These are phyloP conservation scores for Drosophila subpulchrella DNA, from an alignment of 1,140 invertebrate genomes.

Conservation along the genomic window DNA sequence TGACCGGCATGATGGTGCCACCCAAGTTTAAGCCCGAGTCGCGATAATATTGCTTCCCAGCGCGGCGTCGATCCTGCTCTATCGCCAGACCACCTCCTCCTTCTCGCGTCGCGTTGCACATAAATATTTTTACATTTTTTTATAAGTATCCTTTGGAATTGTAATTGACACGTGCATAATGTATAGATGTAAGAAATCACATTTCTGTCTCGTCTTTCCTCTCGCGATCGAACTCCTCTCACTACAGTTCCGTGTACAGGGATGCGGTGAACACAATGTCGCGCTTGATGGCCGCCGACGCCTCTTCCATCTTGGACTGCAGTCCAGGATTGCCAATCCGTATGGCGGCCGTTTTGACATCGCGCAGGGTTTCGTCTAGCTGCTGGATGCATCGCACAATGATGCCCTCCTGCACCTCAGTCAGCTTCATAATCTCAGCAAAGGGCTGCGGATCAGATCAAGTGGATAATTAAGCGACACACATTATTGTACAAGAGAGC, in stretches of 20 bases:
- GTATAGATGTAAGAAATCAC: slow-evolving; percentile 59
- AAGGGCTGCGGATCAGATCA: slow-evolving; percentile 88
- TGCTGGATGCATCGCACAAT: slow-evolving; percentile 99
- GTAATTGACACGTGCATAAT: slow-evolving; percentile 71
- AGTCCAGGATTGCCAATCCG: slow-evolving; percentile 97
- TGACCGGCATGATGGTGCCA: slow-evolving; percentile 90
- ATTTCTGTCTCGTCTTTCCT: slow-evolving; percentile 17
- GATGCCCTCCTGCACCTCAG: slow-evolving; percentile 98
- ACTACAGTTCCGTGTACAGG: slow-evolving; percentile 91
- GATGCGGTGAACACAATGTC: slow-evolving; percentile 99
- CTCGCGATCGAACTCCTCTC: background rate
- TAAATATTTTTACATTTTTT: slow-evolving; percentile 70
- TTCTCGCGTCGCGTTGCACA: slow-evolving; percentile 27
- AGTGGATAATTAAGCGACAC: background rate
- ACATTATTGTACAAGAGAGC: background rate
- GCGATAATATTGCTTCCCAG: slow-evolving; percentile 87
- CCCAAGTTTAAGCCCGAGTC: slow-evolving; percentile 98
- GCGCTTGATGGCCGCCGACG: slow-evolving; percentile 95
- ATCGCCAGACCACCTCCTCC: slow-evolving; percentile 14
- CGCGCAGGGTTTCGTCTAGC: slow-evolving; percentile 95
- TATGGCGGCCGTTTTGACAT: slow-evolving; percentile 96
- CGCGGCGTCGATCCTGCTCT: slow-evolving; percentile 5
- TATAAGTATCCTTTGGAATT: slow-evolving; percentile 72
- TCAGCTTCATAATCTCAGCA: slow-evolving; percentile 95
- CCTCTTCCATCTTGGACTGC: slow-evolving; percentile 97